These are phyloP conservation scores for Oxycera nigricornis DNA, from an alignment of 2,888 invertebrate species.

Conservation along the genomic window DNA sequence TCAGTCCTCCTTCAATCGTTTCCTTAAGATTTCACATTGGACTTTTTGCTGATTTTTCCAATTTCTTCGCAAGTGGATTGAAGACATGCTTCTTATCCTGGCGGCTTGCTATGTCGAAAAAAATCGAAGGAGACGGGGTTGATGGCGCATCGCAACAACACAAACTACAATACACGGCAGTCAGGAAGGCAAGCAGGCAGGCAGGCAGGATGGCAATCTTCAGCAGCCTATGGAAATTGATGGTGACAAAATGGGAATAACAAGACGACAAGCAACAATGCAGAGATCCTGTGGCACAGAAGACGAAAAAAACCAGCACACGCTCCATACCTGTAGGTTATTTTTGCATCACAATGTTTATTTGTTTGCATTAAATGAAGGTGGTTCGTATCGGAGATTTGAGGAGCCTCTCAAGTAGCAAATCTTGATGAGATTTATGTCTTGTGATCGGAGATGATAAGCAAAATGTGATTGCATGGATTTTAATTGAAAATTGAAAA, in stretches of 20 bases:
- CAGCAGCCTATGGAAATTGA: conserved; percentile 30
- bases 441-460: neutral
- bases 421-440: neutral
- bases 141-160: conserved; percentile 11
- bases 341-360: neutral
- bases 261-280: conserved; percentile 34
- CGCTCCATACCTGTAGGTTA: neutral
- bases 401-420: neutral
- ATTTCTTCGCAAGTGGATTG: neutral
- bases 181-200: neutral
- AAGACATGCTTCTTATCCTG: neutral
- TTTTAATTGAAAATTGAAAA: too few relatives aligned
- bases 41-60: neutral
- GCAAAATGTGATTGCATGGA: neutral
- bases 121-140: neutral
- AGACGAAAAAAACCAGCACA: neutral
- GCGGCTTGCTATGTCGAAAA: neutral
- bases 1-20: conserved; percentile 4
- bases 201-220: neutral
- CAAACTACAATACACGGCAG: neutral
- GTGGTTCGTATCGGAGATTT: neutral
- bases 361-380: neutral
- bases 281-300: conserved; percentile 19
- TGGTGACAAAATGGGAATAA: conserved; percentile 28
- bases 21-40: conserved; percentile 1